Evolutionary conservation across 1,140 invertebrate genomes (phyloP).

Genomic region (Mercenaria mercenaria): DNA sequence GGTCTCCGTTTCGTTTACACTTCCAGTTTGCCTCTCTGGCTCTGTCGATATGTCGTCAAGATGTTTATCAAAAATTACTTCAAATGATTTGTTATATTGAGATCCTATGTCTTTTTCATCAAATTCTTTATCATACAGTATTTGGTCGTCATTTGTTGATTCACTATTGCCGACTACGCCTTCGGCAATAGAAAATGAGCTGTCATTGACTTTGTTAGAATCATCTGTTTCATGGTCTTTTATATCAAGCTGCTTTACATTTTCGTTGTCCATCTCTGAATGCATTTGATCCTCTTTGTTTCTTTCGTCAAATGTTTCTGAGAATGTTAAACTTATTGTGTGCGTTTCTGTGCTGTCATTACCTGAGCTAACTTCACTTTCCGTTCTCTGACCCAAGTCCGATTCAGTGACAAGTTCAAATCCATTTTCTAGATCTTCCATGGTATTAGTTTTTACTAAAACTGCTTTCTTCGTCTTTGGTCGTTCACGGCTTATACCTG

Average conservation of each 20-base stretch:
- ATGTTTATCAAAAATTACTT: background rate
- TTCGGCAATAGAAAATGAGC: background rate
- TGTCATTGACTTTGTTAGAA: background rate
- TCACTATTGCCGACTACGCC: background rate
- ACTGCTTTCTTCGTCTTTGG: slow-evolving; percentile 40
- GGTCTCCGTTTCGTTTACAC: no score
- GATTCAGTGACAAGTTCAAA: slow-evolving; percentile 60
- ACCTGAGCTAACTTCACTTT: slow-evolving; percentile 57
- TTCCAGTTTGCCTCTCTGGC: background rate
- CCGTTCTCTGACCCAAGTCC: slow-evolving; percentile 50
- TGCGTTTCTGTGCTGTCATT: slow-evolving; percentile 61
- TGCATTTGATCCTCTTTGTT: background rate
- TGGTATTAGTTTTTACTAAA: slow-evolving; percentile 30
- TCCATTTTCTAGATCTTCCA: slow-evolving; percentile 45
- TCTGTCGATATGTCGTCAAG: background rate
- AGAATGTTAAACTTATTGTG: slow-evolving; percentile 49
- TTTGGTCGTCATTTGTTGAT: no score
- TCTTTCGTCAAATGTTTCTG: slow-evolving; percentile 38
- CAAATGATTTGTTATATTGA: background rate
- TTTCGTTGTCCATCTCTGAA: background rate
- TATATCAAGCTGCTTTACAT: background rate
- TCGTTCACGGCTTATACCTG: slow-evolving; percentile 23
- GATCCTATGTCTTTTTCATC: background rate
- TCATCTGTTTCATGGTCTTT: no score
- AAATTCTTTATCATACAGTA: no score